A percentile compares a stretch with the other conserved stretches of the same genome.
Conservation (phyloP, 2,113 vertebrate species). For the Antechinus stuartii region DNA sequence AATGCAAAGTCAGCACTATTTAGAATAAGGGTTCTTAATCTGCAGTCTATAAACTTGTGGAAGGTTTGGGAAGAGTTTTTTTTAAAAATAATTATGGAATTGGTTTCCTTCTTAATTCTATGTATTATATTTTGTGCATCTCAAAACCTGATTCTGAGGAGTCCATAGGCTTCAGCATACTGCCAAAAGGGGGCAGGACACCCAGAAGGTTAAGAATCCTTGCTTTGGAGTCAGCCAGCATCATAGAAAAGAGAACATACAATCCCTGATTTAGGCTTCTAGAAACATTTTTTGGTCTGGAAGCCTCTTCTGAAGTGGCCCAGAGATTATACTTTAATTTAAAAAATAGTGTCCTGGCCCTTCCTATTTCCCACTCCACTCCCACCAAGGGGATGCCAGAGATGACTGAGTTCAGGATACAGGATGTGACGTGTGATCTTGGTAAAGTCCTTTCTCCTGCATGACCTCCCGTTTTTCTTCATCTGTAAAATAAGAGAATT, state of each 20-base stretch:
- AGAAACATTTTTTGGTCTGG: background rate
- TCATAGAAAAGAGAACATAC: background rate
- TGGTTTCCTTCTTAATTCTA: background rate
- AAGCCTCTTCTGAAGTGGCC: background rate
- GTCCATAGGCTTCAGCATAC: background rate
- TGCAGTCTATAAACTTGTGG: background rate
- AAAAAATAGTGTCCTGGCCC: background rate
- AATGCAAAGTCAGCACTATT: background rate
- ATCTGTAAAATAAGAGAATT: background rate
- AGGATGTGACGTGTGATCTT: background rate
- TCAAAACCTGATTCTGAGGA: background rate
- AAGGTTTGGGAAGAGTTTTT: background rate
- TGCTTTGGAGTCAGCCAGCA: background rate
- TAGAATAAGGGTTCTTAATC: background rate
- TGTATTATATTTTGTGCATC: background rate
- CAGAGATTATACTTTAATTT: background rate
- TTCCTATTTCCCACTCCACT: background rate
- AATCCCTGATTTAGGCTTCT: background rate
- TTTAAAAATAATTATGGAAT: background rate
- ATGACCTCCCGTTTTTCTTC: background rate
- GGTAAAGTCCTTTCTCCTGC: background rate
- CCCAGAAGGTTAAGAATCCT: background rate
- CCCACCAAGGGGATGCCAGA: background rate
- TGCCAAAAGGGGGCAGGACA: background rate
- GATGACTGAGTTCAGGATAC: background rate